Conservation (phyloP, 2,888 invertebrate species). For the Myopa tessellatipennis region DNA sequence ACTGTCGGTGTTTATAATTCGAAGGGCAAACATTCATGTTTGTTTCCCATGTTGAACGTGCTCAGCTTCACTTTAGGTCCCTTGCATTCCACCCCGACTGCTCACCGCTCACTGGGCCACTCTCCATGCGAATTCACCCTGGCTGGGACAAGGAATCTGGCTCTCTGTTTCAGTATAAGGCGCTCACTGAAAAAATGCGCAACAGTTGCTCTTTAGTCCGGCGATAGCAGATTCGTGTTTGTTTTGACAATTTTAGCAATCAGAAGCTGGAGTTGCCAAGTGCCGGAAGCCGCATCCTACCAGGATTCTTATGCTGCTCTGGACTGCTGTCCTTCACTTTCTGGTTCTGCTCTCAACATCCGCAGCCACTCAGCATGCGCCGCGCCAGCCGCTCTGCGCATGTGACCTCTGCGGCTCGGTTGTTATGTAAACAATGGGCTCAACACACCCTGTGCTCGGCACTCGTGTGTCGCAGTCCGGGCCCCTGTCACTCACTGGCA, state of each 20-base stretch:
- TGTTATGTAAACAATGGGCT: slow-evolving; percentile 33
- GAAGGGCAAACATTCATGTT: slow-evolving; percentile 30
- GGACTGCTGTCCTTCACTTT: too few species aligned
- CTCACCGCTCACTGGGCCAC: background rate
- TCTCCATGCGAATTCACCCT: slow-evolving; percentile 29
- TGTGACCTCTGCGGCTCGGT: slow-evolving; percentile 46
- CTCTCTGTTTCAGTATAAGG: background rate
- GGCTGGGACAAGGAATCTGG: slow-evolving; percentile 24
- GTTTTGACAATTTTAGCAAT: slow-evolving; percentile 18
- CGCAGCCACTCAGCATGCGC: slow-evolving; percentile 41
- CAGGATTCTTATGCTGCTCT: background rate
- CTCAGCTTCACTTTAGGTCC: slow-evolving; percentile 8
- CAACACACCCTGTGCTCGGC: background rate
- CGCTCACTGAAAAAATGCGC: slow-evolving; percentile 48
- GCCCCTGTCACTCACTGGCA: background rate
- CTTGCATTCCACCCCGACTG: background rate
- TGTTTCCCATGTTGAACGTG: slow-evolving; percentile 27
- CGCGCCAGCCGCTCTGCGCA: slow-evolving; percentile 44
- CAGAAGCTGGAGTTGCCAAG: slow-evolving; percentile 22
- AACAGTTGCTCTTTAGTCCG: slow-evolving; percentile 51
- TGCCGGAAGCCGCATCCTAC: background rate
- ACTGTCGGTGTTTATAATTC: slow-evolving; percentile 31
- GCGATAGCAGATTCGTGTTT: slow-evolving; percentile 12
- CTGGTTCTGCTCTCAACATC: background rate
- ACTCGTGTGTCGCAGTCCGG: background rate